Evolutionary conservation across 2,888 invertebrate genomes (phyloP).

Genomic region (Tolmerus cingulatus): DNA sequence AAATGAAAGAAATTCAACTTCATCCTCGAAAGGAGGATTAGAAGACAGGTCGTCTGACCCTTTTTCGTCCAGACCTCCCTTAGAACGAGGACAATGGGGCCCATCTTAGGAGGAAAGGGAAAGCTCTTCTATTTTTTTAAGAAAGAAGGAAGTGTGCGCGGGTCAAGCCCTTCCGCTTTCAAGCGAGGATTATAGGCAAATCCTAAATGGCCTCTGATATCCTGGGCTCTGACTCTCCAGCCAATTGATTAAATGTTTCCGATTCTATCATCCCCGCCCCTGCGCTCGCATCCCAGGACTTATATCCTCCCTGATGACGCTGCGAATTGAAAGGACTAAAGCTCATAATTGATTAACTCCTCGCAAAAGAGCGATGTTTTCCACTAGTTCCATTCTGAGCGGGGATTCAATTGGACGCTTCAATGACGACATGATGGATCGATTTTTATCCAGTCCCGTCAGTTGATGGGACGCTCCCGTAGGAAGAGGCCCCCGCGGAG

Average conservation of each 20-base stretch:
- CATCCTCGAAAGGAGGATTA: background rate
- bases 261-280: background rate
- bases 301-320: constrained; percentile 4
- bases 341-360: constrained; percentile 41
- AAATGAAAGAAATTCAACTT: background rate
- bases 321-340: constrained; percentile 31
- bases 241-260: constrained; percentile 40
- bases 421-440: constrained; percentile 29
- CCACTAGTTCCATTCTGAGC: constrained; percentile 9
- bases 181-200: constrained; percentile 44
- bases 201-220: constrained; percentile 45
- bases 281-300: background rate
- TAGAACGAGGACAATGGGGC: background rate
- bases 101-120: background rate
- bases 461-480: background rate
- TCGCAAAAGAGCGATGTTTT: constrained; percentile 30
- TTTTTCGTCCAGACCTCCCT: background rate
- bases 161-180: constrained; percentile 8
- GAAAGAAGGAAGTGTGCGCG: background rate
- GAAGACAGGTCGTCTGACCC: background rate
- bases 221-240: background rate
- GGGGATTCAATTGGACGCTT: constrained; percentile 24
- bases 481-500: background rate
- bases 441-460: background rate
- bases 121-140: background rate